Conservation (phyloP, 2,888 invertebrate species). For the Spisula solida region DNA sequence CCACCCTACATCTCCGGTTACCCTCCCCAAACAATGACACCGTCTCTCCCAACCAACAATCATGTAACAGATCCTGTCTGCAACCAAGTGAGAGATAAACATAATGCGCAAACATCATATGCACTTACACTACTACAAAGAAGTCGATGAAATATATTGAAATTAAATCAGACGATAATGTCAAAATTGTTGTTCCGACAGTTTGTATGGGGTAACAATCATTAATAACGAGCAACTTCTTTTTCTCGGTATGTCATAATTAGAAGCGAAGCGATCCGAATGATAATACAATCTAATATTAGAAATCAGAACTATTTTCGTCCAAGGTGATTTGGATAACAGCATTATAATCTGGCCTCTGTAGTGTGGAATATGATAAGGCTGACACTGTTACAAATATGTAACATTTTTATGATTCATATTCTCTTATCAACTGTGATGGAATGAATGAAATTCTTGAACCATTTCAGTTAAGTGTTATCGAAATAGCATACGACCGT, state of each 20-base stretch:
- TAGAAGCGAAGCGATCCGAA: slow-evolving; percentile 1
- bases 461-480: slow-evolving; percentile 1
- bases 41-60: neutral
- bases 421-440: neutral
- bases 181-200: neutral
- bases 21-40: neutral
- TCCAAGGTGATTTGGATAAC: slow-evolving; percentile 19
- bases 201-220: neutral
- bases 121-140: slow-evolving; percentile 9
- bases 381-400: neutral
- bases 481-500: slow-evolving; percentile 3
- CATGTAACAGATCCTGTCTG: neutral
- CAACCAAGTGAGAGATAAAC: neutral
- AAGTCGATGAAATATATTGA: slow-evolving; percentile 13
- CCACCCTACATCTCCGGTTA: neutral
- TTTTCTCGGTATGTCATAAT: neutral
- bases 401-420: slow-evolving; percentile 20
- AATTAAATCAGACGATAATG: neutral
- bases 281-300: neutral
- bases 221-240: neutral
- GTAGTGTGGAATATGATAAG: slow-evolving; percentile 11
- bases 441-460: slow-evolving; percentile 21
- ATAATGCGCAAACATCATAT: neutral
- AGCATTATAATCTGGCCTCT: neutral
- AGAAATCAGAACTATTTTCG: slow-evolving; percentile 24